Evolutionary conservation across 2,888 invertebrate species (phyloP), one percentile per base, ranked within the genome.

Genomic region (Gastrophysa polygoni): DNA sequence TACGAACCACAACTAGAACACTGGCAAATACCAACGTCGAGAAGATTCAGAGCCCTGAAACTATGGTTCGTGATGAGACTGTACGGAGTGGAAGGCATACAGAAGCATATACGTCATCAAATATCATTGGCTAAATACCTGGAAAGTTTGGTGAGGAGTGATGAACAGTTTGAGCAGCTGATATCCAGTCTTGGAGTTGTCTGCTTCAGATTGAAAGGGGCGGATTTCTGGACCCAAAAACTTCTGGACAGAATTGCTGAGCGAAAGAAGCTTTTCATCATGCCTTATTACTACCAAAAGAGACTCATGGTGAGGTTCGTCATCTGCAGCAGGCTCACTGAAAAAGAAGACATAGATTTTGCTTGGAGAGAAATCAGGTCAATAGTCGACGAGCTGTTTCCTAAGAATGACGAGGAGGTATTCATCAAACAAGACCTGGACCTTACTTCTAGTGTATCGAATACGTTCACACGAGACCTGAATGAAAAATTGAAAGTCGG

Each of bases 51-150:
- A 49, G 88, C 97, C 0, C 82, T 97, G 17, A 97, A 97, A 80
- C 82, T 97, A n/a, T 97, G 97, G 97, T 93, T 95, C 66, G 94
- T 94, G 0, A 82, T 97, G 71, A 86, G 95, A 67, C 83, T 91
- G 59, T 91, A 92, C 71, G 97, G 97, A 0, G 87, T 90, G 2
- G 88, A 90, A 75, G 92, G 93, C 2, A 82, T 97, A 3, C 89
- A 92, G 71, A 85, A 86, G 3, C 88, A 91, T 75, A 89, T 97
- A 21, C 86, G 95, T 57, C 86, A 88, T 59, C 91, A 93, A 68
- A 86, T 92, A 8, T 79, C 80, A 5, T 82, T 96, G 66, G 96
- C 97, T 0, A 84, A 89, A 70, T 83, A 90, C 71, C 96, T 98
- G 77, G 91, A 92, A 66, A 80, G 86, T 0, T 81, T 91, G 24